phyloP scores from a whole-genome alignment of 2,113 vertebrate genomes.

The Gopherus evgoodei region DNA sequence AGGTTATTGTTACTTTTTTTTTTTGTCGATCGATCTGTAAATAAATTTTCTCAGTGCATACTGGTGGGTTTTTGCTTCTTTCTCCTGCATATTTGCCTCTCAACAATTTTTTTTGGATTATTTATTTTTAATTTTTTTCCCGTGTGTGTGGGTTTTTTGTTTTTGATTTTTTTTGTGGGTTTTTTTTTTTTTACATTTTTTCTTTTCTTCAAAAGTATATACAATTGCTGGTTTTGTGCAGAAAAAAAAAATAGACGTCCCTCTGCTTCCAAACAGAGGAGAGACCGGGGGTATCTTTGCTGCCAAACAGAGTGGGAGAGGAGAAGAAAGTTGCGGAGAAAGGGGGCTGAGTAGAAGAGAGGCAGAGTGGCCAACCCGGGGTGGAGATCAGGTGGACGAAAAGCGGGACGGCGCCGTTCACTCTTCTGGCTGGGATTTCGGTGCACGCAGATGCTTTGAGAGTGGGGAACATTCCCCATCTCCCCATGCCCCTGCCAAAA shows the following conservation, averaged over 20 bases:
- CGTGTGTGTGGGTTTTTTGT: not conserved
- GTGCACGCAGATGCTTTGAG: not conserved
- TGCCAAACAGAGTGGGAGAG: not conserved
- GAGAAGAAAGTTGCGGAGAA: slow-evolving; percentile 5
- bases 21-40: slow-evolving; percentile 77
- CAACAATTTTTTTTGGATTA: slow-evolving; percentile 64
- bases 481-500: not conserved
- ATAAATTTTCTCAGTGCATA: slow-evolving; percentile 86
- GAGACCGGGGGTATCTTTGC: slow-evolving; percentile 25
- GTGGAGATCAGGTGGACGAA: not conserved
- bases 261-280: slow-evolving; percentile 72
- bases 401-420: not conserved
- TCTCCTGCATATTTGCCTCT: slow-evolving; percentile 70
- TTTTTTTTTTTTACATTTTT: slow-evolving; percentile 76
- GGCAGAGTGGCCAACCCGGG: slow-evolving; percentile 43
- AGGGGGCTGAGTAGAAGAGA: not conserved
- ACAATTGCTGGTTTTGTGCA: slow-evolving; percentile 97
- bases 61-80: slow-evolving; percentile 75
- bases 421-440: not conserved
- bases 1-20: slow-evolving; percentile 80
- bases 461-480: not conserved
- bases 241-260: slow-evolving; percentile 73
- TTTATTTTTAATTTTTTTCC: slow-evolving; percentile 70
- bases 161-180: slow-evolving; percentile 47
- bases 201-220: slow-evolving; percentile 85